A percentile compares a stretch with the other conserved stretches of the same genome.
Evolutionary conservation across 2,797 vertebrate genomes (phyloP).

Genomic region (Loris lydekkerianus): DNA sequence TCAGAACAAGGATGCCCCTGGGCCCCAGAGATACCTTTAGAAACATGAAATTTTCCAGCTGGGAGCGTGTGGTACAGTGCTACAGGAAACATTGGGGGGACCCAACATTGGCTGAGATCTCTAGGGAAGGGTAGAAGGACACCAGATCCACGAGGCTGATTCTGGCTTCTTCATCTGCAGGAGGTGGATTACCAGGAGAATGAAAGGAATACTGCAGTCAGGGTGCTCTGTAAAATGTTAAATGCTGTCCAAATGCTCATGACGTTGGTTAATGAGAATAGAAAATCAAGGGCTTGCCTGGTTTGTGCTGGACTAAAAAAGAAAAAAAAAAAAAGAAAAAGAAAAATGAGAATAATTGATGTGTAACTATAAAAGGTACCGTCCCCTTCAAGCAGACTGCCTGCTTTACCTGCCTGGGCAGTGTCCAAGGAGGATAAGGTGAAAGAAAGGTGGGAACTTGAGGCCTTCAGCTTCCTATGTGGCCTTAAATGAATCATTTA

Average conservation of each 20-base stretch:
- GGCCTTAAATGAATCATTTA: slow-evolving; percentile 2
- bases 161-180: not conserved
- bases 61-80: not conserved
- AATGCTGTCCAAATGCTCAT: not conserved
- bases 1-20: not conserved
- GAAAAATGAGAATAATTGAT: not conserved
- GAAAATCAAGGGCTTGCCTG: slow-evolving; percentile 37
- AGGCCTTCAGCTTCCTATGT: not conserved
- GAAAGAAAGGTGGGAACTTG: not conserved
- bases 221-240: not conserved
- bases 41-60: not conserved
- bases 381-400: not conserved
- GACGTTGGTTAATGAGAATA: not conserved
- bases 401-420: not conserved
- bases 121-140: not conserved
- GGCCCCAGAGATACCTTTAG: not conserved
- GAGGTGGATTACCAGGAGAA: not conserved
- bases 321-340: not conserved
- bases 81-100: not conserved
- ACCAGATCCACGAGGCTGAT: not conserved
- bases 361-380: not conserved
- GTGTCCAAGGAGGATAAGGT: not conserved
- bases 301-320: not conserved
- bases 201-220: not conserved
- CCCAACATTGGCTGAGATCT: not conserved